Evolutionary conservation across 2,797 vertebrate species (phyloP).

Genomic region (Microchirus variegatus): DNA sequence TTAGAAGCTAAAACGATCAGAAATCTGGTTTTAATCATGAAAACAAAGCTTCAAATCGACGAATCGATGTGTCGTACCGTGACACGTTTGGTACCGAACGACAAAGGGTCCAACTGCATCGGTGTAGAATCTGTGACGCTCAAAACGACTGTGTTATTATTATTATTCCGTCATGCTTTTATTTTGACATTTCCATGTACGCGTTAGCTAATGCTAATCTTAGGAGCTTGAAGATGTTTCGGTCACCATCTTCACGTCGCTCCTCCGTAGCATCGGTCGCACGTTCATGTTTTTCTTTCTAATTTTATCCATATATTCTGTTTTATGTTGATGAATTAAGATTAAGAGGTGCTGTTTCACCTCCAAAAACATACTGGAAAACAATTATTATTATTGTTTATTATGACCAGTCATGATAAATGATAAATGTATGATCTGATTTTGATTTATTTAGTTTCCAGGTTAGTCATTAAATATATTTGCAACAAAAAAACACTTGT

Average conservation of each 20-base stretch:
- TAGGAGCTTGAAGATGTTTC: conserved; percentile 5
- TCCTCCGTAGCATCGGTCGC: too few relatives aligned
- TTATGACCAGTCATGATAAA: conserved; percentile 6
- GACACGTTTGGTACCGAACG: too few relatives aligned
- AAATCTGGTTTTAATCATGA: too few relatives aligned
- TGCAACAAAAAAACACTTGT: conserved; percentile 44
- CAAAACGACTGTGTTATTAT: neutral
- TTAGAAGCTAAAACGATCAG: too few relatives aligned
- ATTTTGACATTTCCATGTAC: conserved; percentile 12
- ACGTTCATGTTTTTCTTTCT: neutral
- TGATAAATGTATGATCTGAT: conserved; percentile 25
- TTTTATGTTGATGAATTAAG: conserved; percentile 17
- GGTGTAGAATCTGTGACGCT: neutral
- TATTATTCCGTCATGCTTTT: conserved; percentile 6
- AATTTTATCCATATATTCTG: conserved; percentile 7
- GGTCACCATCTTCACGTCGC: neutral
- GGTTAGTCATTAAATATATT: conserved; percentile 67
- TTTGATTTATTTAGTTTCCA: conserved; percentile 54
- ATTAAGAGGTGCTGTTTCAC: conserved; percentile 15
- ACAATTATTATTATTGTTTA: too few relatives aligned
- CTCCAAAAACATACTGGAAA: conserved; percentile 19
- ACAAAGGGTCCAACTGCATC: too few relatives aligned
- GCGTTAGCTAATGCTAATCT: neutral
- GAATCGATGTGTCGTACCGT: too few relatives aligned
- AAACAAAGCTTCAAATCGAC: too few relatives aligned